Conservation (phyloP, 2,113 vertebrate species). For the Dicaeum eximium region DNA sequence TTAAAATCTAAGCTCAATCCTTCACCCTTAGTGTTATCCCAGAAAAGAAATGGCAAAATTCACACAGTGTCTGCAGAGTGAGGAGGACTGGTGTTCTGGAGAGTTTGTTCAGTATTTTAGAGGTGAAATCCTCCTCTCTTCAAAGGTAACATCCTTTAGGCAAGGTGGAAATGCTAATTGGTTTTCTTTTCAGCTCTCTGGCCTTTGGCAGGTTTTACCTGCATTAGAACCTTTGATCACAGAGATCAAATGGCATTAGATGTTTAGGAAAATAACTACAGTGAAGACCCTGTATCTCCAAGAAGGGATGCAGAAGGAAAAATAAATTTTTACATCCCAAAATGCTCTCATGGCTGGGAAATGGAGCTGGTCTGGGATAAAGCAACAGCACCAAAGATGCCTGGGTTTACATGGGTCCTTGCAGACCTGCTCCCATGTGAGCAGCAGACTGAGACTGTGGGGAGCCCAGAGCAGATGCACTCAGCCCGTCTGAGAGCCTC, state of each 20-base stretch:
- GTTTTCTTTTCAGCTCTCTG: background rate
- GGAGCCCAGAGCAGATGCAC: background rate
- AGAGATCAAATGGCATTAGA: background rate
- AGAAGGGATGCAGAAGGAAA: background rate
- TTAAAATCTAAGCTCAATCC: background rate
- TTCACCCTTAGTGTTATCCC: background rate
- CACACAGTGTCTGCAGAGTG: fast-evolving
- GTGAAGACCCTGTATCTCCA: background rate
- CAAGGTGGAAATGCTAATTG: background rate
- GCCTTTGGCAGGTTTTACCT: background rate
- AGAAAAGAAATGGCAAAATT: background rate
- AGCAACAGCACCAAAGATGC: background rate
- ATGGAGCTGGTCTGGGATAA: background rate
- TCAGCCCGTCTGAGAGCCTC: background rate
- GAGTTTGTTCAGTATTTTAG: background rate
- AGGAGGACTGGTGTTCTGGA: background rate
- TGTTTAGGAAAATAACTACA: background rate
- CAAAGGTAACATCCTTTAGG: background rate
- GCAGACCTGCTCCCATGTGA: background rate
- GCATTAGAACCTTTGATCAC: background rate
- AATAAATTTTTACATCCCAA: background rate
- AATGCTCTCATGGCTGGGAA: background rate
- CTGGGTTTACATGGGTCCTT: background rate
- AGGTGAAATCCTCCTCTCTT: background rate
- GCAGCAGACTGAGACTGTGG: background rate